These are phyloP conservation scores for Cheiracanthium punctorium DNA, from an alignment of 2,888 invertebrate species.

Conservation along the genomic window DNA sequence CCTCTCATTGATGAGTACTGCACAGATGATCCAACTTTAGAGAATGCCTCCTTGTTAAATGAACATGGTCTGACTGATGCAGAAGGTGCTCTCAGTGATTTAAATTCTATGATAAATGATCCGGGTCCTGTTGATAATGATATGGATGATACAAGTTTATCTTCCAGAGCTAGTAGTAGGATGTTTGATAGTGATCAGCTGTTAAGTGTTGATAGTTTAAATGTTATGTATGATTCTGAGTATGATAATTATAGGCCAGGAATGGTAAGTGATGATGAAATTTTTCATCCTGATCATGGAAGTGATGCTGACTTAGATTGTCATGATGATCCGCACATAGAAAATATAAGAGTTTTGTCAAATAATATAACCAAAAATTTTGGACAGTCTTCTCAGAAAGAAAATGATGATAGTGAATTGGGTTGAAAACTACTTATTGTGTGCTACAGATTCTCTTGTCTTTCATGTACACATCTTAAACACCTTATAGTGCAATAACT, in stretches of 20 bases:
- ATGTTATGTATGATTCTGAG: slow-evolving; percentile 88
- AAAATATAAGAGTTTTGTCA: slow-evolving; percentile 85
- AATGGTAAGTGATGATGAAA: slow-evolving; percentile 77
- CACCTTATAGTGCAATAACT: slow-evolving; percentile 61
- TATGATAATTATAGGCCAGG: slow-evolving; percentile 82
- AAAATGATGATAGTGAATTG: slow-evolving; percentile 71
- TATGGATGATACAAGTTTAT: slow-evolving; percentile 85
- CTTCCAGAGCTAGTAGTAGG: slow-evolving; percentile 88
- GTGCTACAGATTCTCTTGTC: slow-evolving; percentile 22
- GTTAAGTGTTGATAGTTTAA: slow-evolving; percentile 86
- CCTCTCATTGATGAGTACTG: slow-evolving; percentile 81
- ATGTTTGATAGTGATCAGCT: slow-evolving; percentile 86
- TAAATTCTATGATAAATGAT: slow-evolving; percentile 79
- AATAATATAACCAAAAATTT: slow-evolving; percentile 86
- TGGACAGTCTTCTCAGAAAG: slow-evolving; percentile 76
- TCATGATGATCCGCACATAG: slow-evolving; percentile 79
- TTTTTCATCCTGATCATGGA: slow-evolving; percentile 75
- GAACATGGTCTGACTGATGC: slow-evolving; percentile 91
- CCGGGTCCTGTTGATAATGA: slow-evolving; percentile 77
- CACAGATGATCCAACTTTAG: slow-evolving; percentile 90
- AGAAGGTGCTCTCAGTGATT: slow-evolving; percentile 90
- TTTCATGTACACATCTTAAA: slow-evolving; percentile 53
- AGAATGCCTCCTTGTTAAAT: slow-evolving; percentile 89
- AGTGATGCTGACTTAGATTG: slow-evolving; percentile 77
- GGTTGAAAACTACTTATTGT: slow-evolving; percentile 51